These are phyloP conservation scores for Taxidea taxus DNA, from an alignment of 2,113 vertebrate species.

Conservation along the genomic window DNA sequence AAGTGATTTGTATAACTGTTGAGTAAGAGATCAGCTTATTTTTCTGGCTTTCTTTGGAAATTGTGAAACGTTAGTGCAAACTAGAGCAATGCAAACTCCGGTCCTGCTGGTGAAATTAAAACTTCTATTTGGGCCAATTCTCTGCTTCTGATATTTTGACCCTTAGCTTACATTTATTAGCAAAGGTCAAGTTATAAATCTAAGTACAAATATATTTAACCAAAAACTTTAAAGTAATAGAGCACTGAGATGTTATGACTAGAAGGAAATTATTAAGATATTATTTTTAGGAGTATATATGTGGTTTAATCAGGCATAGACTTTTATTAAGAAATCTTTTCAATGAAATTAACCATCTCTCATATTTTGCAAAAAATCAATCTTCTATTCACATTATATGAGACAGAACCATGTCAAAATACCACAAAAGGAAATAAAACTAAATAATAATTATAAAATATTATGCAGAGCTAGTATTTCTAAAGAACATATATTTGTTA, in stretches of 20 bases:
- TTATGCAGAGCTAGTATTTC: neutral
- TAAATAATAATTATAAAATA: neutral
- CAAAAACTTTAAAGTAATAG: neutral
- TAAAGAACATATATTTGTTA: neutral
- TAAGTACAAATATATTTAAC: neutral
- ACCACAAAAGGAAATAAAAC: neutral
- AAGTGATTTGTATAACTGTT: neutral
- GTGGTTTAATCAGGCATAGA: neutral
- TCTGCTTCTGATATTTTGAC: neutral
- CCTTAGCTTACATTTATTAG: neutral
- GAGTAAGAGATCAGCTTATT: neutral
- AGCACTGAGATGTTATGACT: neutral
- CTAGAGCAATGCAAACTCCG: neutral
- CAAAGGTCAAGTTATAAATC: neutral
- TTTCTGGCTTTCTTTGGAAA: neutral
- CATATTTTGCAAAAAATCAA: neutral
- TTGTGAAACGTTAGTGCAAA: neutral
- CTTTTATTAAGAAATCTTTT: conserved; percentile 1
- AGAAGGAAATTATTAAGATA: neutral
- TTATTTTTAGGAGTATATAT: neutral
- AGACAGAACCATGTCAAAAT: neutral
- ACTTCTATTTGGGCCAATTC: neutral
- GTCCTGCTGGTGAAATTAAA: neutral
- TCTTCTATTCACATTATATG: neutral
- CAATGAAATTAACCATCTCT: neutral